Base-by-base conservation (phyloP, 1,140 invertebrate species). In the Melanaphis sacchari region DNA sequence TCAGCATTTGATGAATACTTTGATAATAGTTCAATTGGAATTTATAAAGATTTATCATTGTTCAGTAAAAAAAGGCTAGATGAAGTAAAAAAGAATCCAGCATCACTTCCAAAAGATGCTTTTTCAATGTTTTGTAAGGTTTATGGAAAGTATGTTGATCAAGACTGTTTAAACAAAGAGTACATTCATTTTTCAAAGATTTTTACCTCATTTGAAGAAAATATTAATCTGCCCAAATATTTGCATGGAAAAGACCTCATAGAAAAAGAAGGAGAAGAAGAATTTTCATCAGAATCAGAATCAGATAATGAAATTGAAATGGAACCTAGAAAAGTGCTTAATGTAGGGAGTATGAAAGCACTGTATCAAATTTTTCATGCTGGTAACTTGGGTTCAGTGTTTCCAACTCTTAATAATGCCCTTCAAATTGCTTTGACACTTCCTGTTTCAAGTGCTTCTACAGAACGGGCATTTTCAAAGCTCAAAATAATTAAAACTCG, bases 271-370 rank as follows among this genome's bases (percentile, higher is more conserved):
- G 38, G 40, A 84, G 81, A 41, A 26, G 24, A 84, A 84, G 22
- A 84, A 84, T 84, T 38, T 84, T 84, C 82, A 41, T 84, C 82
- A 84, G 82, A 41, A n/a, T n/a, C n/a, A n/a, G n/a, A n/a, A 84
- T 41, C 82, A 84, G 38, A 84, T 82, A 82, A 82, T 82, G 36
- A 0, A 82, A 38, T 1, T 82, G 22, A 82, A 38, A 76, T 76
- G 66, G 82, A 84, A 84, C 82, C 82, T 24, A 84, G 0, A 84
- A 41, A 84, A 84, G 38, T 8, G 40, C 9, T 84, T 84, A 40
- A 84, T 84, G 82, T 84, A 40, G 82, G 38, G 40, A 41, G 82
- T 84, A 84, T 84, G 24, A 84, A 84, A 84, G 24, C 82, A 41
- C 82, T 84, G 36, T 26, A 84, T 84, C 40, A 41, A 31, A 84